Base-by-base conservation (phyloP, 2,888 invertebrate species). In the Pheosia gnoma region DNA sequence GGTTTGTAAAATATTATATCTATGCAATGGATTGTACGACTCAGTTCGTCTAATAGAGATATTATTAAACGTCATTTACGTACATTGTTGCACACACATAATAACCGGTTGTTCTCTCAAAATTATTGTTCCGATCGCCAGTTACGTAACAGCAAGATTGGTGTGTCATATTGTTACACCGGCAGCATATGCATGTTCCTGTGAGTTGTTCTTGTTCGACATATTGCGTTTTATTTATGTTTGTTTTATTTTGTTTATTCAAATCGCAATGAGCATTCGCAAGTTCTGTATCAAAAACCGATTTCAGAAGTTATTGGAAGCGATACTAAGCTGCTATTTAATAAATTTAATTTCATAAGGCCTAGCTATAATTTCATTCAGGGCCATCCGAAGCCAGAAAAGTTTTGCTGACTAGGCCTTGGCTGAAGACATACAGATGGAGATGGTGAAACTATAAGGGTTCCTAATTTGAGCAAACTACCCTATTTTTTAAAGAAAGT, bases 1-100 rank as follows among this genome's bases (percentile, higher is more conserved):
- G 4, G 43, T 43, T 9, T 43, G 8, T 3, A 9, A 43, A 25
- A 25, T 25, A 25, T 25, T 25, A 43, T 43, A 43, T 10, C 43
- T 9, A 43, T 9, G 43, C 9, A 9, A 43, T 43, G 43, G 3
- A 43, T 11, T 47, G n/a, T 47, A 47, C 1, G 10, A 51, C 25
- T 52, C 8, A 13, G 36, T 25, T 57, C n/a, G 43, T 45, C 41
- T 62, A 65, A 70, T 80, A 74, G 68, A 79, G 76, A 77, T 81
- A 81, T 84, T 83, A 83, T 80, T 84, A 81, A 80, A 77, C 78
- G 71, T 71, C 73, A 81, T 79, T 79, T 77, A 74, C 72, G 68
- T 78, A 70, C 76, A 73, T 71, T 70, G 71, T 80, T 82, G 78
- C 78, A 70, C 75, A 78, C 79, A 70, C 63, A 60, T 83, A 86